Base-by-base conservation (phyloP, 1,140 invertebrate species). In the Maconellicoccus hirsutus region DNA sequence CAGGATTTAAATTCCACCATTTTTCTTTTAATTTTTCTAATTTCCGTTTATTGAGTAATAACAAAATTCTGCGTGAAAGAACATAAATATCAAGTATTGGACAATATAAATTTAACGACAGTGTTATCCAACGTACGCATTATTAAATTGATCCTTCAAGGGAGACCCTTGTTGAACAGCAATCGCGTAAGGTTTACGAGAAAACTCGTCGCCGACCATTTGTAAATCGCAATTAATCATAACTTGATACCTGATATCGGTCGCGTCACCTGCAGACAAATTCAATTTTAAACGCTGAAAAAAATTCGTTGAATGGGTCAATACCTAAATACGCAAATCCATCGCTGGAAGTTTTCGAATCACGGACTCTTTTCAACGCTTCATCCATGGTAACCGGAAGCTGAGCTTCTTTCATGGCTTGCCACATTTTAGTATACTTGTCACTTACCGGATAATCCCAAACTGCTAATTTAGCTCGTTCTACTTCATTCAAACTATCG, bases 361-460 rank as follows among this genome's bases (percentile, higher is more conserved):
- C 84, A 1, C 88, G 80, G 0, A 98, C 93, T 73, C 93, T 83
- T 14, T 83, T 80, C 0, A 98, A 77, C 0, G 93, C 95, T 71
- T 91, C 88, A 0, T 92, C 86, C 6, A 89, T 82, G 1, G 82
- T 85, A 19, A 83, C 81, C 0, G 96, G 95, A 22, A 98, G 84
- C 0, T 82, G 84, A 0, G 93, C 89, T 74, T 96, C 93, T 76
- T 91, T 87, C 94, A 98, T 98, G 0, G 93, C 92, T 78, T 96
- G 90, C 89, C 94, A 97, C 86, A 99, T 96, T 79, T 98, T 98
- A 0, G 94, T 98, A 79, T 96, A 99, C 76, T 96, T 98, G 79
- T 98, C 95, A 75, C 92, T 95, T 0, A 98, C 94, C 0, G 96
- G 96, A 80, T 98, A 99, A 79, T 98, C 96, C 96, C 96, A 99